Base-by-base conservation (phyloP, 2,797 vertebrate species). In the Neoniphon sammara region DNA sequence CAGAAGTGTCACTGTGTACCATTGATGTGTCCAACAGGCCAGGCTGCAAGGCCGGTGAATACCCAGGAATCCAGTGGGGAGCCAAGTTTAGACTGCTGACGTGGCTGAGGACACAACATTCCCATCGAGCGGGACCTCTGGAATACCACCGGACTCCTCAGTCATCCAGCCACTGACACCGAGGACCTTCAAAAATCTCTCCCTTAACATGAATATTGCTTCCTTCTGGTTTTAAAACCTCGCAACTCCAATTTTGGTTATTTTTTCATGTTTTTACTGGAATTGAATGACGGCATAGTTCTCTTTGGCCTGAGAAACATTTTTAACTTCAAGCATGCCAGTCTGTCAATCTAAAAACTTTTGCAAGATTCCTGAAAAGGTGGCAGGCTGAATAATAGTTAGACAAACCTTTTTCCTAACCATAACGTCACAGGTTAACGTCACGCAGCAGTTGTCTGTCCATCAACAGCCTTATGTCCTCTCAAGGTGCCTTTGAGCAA, bases 11-110 rank as follows among this genome's bases (percentile, higher is more conserved):
- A 78, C 72, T 59, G 73, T 56, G 86, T 46, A 52, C 60, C 34
- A n/a, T 60, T 2, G 82, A 80, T 53, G 81, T 60, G 60, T 66
- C 64, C 63, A 14, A 47, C 17, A 4, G 59, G 63, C 15, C 10
- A 30, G 56, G 12, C 78, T 23, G 39, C 63, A 4, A 49, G 61
- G 47, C 61, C 69, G 23, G 79, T n/a, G 73, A 89, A 77, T 55
- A 75, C 25, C 9, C 75, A 81, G 83, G 89, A 91, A 88, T 93
- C 86, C 82, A 85, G 75, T 9, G 42, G 70, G 67, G 59, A 47
- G 85, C 89, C 89, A 85, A 89, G 86, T 91, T 93, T 93, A 92
- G 91, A 84, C 46, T 53, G 14, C 76, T 84, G 89, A 91, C 84
- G 80, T 85, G n/a, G 67, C 52, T 4, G 47, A 79, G 87, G 73